Percentiles rank a stretch among this genome's conserved stretches.
phyloP scores from a whole-genome alignment of 2,888 invertebrate genomes.

The Flexamia atlantica region DNA sequence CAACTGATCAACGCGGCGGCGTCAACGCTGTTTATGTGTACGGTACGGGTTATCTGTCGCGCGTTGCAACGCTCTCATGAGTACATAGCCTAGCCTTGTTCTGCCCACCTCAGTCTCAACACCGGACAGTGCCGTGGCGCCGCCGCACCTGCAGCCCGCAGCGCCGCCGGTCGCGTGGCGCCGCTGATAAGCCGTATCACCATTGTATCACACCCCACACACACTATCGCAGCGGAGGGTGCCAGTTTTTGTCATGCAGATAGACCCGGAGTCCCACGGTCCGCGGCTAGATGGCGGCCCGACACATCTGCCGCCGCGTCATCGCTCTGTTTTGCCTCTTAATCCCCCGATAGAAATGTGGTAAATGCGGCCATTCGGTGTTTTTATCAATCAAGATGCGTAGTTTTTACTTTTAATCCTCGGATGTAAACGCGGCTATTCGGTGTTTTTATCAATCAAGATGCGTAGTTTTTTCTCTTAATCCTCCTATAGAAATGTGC shows the following conservation, averaged over 20 bases:
- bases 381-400: too few relatives aligned
- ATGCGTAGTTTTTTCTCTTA: neutral
- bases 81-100: neutral
- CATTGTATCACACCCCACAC: neutral
- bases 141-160: neutral
- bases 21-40: too few relatives aligned
- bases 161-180: conserved; percentile 2
- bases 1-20: too few relatives aligned
- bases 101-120: too few relatives aligned
- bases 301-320: conserved; percentile 14
- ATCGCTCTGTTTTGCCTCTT: conserved; percentile 2
- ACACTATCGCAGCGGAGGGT: conserved; percentile 32
- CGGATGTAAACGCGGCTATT: neutral
- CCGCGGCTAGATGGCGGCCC: conserved; percentile 10
- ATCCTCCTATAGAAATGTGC: conserved; percentile 3
- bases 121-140: neutral
- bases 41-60: too few relatives aligned
- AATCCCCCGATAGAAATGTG: neutral
- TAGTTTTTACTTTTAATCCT: neutral
- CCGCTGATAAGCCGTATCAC: conserved; percentile 10
- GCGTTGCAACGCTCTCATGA: neutral
- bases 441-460: too few relatives aligned
- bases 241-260: conserved; percentile 56
- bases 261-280: conserved; percentile 44
- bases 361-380: neutral